Evolutionary conservation across 2,797 vertebrate species (phyloP).

Genomic region (Psittacula echo): DNA sequence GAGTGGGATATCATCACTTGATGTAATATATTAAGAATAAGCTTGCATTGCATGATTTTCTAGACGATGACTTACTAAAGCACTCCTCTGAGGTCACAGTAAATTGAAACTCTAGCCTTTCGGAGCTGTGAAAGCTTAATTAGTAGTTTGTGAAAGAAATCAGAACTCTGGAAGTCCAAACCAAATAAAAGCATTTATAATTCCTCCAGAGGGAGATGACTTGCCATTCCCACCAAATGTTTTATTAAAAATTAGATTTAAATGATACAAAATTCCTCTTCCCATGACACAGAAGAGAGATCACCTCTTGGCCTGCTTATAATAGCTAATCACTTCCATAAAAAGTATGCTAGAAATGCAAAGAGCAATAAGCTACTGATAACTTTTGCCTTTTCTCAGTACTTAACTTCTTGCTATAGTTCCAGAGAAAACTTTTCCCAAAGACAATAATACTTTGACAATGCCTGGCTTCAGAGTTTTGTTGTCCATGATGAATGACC

Average conservation of each 20-base stretch:
- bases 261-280: conserved; percentile 55
- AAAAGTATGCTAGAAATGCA: background rate
- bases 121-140: conserved; percentile 40
- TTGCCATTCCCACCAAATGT: conserved; percentile 14
- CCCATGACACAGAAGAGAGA: background rate
- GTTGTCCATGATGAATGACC: background rate
- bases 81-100: conserved; percentile 6
- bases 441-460: background rate
- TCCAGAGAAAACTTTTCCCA: background rate
- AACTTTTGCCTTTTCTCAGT: background rate
- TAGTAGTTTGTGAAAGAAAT: conserved; percentile 45
- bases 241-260: conserved; percentile 66
- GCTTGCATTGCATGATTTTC: background rate
- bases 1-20: background rate
- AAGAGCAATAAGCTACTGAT: background rate
- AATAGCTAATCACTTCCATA: background rate
- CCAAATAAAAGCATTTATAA: background rate
- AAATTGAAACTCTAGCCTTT: conserved; percentile 22
- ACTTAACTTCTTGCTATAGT: background rate
- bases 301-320: background rate
- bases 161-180: conserved; percentile 25
- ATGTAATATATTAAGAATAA: background rate
- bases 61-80: conserved; percentile 26
- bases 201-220: conserved; percentile 3
- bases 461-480: background rate